Percentiles rank a stretch among this genome's conserved stretches.
These are phyloP conservation scores for Diploscapter pachys DNA, from an alignment of 1,140 invertebrate genomes.

Conservation along the genomic window DNA sequence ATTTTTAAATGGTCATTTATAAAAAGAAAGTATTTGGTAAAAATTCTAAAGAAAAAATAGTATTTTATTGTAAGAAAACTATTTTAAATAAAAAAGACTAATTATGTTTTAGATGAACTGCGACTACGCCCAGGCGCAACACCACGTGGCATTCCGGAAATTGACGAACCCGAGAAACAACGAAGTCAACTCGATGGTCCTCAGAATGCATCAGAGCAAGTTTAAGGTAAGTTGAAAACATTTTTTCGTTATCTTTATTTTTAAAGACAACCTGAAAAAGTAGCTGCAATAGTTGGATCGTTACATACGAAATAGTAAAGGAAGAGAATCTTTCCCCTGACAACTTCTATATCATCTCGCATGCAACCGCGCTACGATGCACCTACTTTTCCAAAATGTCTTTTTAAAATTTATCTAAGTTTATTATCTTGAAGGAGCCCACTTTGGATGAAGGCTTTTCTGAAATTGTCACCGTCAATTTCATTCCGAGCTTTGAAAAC, in stretches of 20 bases:
- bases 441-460: slow-evolving; percentile 7
- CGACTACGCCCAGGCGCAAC: slow-evolving; percentile 20
- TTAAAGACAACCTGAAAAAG: background rate
- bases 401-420: too few relatives aligned
- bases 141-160: slow-evolving; percentile 20
- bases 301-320: too few relatives aligned
- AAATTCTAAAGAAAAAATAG: too few relatives aligned
- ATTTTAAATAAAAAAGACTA: too few relatives aligned
- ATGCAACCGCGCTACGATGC: too few relatives aligned
- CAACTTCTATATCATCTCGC: background rate
- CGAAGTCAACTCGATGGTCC: slow-evolving; percentile 26
- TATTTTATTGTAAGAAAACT: too few relatives aligned
- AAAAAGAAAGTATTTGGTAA: too few relatives aligned
- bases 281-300: too few relatives aligned
- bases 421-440: background rate
- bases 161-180: background rate
- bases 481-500: slow-evolving; percentile 16
- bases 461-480: slow-evolving; percentile 16
- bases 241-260: background rate
- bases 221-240: slow-evolving; percentile 8
- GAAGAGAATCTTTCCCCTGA: background rate
- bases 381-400: too few relatives aligned
- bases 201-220: slow-evolving; percentile 30
- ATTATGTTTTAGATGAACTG: slow-evolving; percentile 12
- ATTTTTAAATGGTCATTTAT: too few relatives aligned